These are phyloP conservation scores for Campoletis raptor DNA, from an alignment of 2,888 invertebrate genomes.

Conservation along the genomic window DNA sequence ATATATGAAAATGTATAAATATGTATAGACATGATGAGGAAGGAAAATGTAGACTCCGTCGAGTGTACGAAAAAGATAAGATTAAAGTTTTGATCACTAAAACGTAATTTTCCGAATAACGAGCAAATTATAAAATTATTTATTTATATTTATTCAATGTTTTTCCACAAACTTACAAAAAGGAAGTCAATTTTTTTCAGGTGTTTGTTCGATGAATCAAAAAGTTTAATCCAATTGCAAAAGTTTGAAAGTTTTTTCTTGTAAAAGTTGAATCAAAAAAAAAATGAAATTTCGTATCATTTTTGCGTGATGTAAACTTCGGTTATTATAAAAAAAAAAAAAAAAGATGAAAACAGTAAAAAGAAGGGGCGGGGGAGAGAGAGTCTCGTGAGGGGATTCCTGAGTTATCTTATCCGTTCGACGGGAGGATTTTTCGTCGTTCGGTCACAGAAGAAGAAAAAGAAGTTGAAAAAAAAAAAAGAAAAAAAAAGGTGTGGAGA, in stretches of 20 bases:
- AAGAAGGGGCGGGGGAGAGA: conserved; percentile 57
- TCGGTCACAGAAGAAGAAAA: conserved; percentile 16
- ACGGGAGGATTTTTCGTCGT: conserved; percentile 60
- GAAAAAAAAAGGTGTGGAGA: conserved; percentile 12
- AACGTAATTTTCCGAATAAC: neutral
- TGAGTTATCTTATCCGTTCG: conserved; percentile 77
- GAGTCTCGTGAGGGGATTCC: conserved; percentile 69
- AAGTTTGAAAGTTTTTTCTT: neutral
- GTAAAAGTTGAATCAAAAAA: neutral
- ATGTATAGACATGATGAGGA: neutral
- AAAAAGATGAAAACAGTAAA: conserved; percentile 54
- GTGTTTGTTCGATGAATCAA: neutral
- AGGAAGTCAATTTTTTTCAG: neutral
- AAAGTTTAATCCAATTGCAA: neutral
- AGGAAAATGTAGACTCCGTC: neutral
- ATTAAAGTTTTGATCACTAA: neutral
- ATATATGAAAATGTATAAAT: conserved; percentile 4
- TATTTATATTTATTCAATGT: neutral
- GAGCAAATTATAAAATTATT: neutral
- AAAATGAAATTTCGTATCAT: neutral
- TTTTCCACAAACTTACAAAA: neutral
- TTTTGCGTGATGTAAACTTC: neutral
- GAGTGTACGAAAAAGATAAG: neutral
- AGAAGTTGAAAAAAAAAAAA: conserved; percentile 57
- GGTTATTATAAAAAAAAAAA: neutral